Conservation (phyloP, 2,797 vertebrate species). For the Melanotaenia maccullochi region DNA sequence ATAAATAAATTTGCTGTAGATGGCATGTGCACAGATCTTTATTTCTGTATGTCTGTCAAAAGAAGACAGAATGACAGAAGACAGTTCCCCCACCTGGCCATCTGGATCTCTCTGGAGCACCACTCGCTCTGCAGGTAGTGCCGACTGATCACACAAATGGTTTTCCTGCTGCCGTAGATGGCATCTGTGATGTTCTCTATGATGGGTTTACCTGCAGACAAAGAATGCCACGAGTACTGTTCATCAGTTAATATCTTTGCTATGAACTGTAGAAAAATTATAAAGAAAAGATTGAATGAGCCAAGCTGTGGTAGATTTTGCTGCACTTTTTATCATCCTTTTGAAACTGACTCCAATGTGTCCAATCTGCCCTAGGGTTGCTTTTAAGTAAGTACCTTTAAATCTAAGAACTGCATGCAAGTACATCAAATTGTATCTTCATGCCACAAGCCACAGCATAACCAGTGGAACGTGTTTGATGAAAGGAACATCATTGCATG, state of each 20-base stretch:
- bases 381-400: not conserved
- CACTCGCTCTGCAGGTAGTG: constrained; percentile 74
- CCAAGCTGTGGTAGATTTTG: not conserved
- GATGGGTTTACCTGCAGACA: constrained; percentile 67
- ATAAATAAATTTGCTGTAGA: not conserved
- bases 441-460: not conserved
- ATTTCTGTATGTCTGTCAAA: not conserved
- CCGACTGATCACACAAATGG: constrained; percentile 74
- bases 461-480: not conserved
- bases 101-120: constrained; percentile 78
- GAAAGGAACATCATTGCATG: not conserved
- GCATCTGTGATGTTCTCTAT: constrained; percentile 78
- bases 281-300: not conserved
- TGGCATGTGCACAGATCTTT: not conserved
- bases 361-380: not conserved
- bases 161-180: constrained; percentile 79
- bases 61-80: not conserved
- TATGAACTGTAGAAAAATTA: not conserved
- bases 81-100: constrained; percentile 58
- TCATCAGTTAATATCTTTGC: not conserved
- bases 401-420: not conserved
- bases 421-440: not conserved
- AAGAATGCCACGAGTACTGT: not conserved
- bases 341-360: not conserved
- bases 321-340: not conserved